Evolutionary conservation across 2,888 invertebrate genomes (phyloP), one percentile per base, ranked within the genome.

Genomic region (Chaitophorus viminalis): DNA sequence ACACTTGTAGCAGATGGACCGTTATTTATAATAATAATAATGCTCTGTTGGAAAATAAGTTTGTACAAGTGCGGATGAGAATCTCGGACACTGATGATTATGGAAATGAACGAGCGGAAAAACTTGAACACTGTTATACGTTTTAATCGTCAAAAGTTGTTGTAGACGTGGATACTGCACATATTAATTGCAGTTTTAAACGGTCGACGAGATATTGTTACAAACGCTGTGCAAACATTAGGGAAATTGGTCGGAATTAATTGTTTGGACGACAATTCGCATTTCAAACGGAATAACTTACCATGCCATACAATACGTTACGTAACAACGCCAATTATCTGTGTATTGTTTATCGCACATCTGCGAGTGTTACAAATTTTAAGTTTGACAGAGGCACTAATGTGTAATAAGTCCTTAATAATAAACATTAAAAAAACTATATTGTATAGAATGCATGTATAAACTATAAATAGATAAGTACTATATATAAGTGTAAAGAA

Each of bases 141-240:
- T 74, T 75, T 60, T 83, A 83, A 75, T 75, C 60, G 33, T 68
- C 25, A 39, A 84, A 75, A 84, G 65, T 76, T 76, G 46, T 76
- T 31, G 8, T 31, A 8, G 39, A 25, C 8, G 31, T 25, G 75
- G 36, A 18, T n/a, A n/a, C 4, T 31, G 3, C 70, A 29, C 31
- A 70, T 25, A 60, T 60, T 60, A 60, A 60, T 60, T 60, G 60
- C 25, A 21, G 60, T 60, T 60, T 21, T 60, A 60, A 60, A 60
- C 60, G 60, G 60, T 25, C 25, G 60, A 25, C 25, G 60, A 60
- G 21, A 8, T 60, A 60, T 60, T 60, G 60, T 60, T 60, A 25
- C 25, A 60, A 29, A 70, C 70, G 68, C 11, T 4, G 70, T 17
- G 70, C 5, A 29, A 25, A 29, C 70, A 70, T 70, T 31, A 70